phyloP scores from a whole-genome alignment of 1,140 invertebrate species.

The Cydia strobilella region DNA sequence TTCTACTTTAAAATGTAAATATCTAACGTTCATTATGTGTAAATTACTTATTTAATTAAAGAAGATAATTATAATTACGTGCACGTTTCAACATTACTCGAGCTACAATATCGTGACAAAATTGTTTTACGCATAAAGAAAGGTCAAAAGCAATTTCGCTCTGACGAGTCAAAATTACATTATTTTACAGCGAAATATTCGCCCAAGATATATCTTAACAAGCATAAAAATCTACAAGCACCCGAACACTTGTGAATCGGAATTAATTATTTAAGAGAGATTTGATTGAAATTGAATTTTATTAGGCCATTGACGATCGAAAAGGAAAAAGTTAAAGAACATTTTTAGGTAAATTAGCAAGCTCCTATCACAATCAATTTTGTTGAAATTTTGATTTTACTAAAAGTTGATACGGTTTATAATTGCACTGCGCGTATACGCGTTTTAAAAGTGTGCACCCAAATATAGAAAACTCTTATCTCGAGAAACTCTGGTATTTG shows the following conservation, averaged over 20 bases:
- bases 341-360: background rate
- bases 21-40: no score
- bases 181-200: background rate
- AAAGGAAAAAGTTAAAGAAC: constrained; percentile 32
- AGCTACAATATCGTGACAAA: no score
- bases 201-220: background rate
- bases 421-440: background rate
- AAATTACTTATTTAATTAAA: no score
- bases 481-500: background rate
- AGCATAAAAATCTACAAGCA: background rate
- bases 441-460: background rate
- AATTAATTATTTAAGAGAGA: constrained; percentile 44
- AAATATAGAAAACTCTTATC: background rate
- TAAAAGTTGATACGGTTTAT: background rate
- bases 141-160: background rate
- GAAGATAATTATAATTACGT: no score
- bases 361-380: background rate
- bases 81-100: no score
- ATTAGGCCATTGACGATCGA: constrained; percentile 57
- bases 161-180: background rate
- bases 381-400: background rate
- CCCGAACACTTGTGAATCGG: constrained; percentile 32
- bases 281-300: constrained; percentile 53
- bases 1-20: no score
- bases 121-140: background rate